phyloP scores from a whole-genome alignment of 1,140 invertebrate species.

The Lepidurus apus region DNA sequence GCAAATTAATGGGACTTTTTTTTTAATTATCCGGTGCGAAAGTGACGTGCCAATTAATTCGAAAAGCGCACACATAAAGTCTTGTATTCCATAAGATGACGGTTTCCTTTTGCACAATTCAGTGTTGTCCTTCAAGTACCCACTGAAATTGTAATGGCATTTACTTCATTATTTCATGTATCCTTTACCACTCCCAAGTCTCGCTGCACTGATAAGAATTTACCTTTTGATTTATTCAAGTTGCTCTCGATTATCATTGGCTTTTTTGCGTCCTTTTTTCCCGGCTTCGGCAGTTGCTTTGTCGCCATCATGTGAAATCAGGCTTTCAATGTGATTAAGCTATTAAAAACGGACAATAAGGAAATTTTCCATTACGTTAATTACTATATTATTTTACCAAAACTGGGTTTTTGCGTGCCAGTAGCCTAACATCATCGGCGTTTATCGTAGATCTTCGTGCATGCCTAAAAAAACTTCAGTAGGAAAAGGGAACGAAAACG shows the following conservation, averaged over 20 bases:
- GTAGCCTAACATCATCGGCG: constrained; percentile 51
- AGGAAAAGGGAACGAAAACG: neutral
- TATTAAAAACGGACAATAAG: constrained; percentile 11
- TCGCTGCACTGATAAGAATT: neutral
- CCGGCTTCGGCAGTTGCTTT: neutral
- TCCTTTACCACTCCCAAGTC: constrained; percentile 16
- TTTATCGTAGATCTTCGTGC: constrained; percentile 51
- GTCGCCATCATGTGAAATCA: neutral
- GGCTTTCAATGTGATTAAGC: constrained; percentile 26
- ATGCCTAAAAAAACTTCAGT: constrained; percentile 45
- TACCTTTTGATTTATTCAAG: neutral
- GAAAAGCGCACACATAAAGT: neutral
- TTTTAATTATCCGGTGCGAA: neutral
- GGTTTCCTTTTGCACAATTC: neutral
- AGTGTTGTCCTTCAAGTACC: neutral
- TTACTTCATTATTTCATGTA: neutral
- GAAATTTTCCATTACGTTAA: constrained; percentile 37
- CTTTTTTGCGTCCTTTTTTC: constrained; percentile 25
- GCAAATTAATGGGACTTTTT: neutral
- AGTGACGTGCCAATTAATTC: neutral
- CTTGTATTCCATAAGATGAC: neutral
- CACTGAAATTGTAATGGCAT: constrained; percentile 2
- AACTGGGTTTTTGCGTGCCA: constrained; percentile 49
- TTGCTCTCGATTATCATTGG: constrained; percentile 8
- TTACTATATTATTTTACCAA: constrained; percentile 55